These are phyloP conservation scores for Neogale vison DNA, from an alignment of 2,113 vertebrate species.

Conservation along the genomic window DNA sequence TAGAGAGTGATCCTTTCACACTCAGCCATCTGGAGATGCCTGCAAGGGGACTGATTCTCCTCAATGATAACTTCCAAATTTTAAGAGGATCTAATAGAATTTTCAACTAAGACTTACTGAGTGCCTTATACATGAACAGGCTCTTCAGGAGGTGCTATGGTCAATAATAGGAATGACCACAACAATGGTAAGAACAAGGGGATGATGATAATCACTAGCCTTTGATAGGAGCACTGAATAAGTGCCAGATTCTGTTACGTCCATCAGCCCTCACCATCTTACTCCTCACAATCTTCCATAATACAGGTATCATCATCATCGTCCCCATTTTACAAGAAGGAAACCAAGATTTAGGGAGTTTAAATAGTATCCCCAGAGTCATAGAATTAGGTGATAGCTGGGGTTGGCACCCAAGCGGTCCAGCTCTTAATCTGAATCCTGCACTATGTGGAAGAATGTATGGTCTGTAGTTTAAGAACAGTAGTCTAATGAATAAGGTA, in stretches of 20 bases:
- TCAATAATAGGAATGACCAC: neutral
- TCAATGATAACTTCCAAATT: slow-evolving; percentile 58
- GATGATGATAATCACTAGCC: neutral
- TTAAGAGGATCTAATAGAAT: slow-evolving; percentile 55
- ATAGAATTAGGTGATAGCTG: neutral
- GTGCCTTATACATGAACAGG: neutral
- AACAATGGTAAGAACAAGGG: neutral
- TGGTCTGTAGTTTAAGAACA: neutral
- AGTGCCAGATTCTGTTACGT: neutral
- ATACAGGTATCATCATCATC: neutral
- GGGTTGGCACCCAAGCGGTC: neutral
- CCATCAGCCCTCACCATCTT: neutral
- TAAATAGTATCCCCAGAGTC: neutral
- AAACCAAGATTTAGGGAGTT: slow-evolving; percentile 18
- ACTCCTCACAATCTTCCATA: neutral
- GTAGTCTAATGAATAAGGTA: neutral
- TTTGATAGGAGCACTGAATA: slow-evolving; percentile 42
- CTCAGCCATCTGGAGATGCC: slow-evolving; percentile 73
- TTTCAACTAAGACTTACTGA: slow-evolving; percentile 51
- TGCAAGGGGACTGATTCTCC: slow-evolving; percentile 50
- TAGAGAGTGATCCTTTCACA: slow-evolving; percentile 68
- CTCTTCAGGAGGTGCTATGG: neutral
- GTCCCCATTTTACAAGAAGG: slow-evolving; percentile 2
- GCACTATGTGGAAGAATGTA: neutral
- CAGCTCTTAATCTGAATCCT: neutral